Evolutionary conservation across 1,140 invertebrate genomes (phyloP), one percentile per base, ranked within the genome.

Genomic region (Scylla paramamosain): DNA sequence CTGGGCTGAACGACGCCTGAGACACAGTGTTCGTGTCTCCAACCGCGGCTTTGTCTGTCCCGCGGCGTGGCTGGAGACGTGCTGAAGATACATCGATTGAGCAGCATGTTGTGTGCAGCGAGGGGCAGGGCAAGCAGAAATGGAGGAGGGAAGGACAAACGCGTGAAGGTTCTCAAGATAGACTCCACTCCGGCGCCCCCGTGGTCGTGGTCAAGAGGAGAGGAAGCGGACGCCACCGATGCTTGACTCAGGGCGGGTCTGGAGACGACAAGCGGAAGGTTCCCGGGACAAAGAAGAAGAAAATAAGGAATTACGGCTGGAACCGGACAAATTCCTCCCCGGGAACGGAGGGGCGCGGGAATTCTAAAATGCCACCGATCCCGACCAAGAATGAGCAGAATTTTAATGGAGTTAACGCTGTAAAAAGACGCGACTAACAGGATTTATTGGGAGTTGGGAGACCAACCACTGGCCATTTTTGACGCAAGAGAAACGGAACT

Each of bases 1-100:
- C 94, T 95, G 89, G 94, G 94, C 86, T 95, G 94, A 95, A 95
- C 94, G 94, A 95, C 94, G 94, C 94, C 94, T 86, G 94, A 95
- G 90, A 95, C 94, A 89, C 29, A 92, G 83, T 92, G n/a, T 91
- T 29, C 94, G 94, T 48, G 28, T 91, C 67, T 16, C 2, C 91
- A 28, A 16, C 32, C 39, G 48, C 32, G 94, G 39, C 48, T 59
- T 45, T 59, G 12, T 48, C 28, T 52, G 39, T n/a, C 28, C 0
- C 0, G 59, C 45, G 12, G 32, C 10, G 32, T 45, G 7, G 28
- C 39, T 16, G 8, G 12, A 25, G 52, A 0, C 7, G n/a, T 82
- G 14, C 39, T 6, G 29, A 32, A 29, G 6, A 28, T 16, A 7
- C 29, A 46, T 39, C 20, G 20, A 20, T 8, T 77, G 67, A 7